phyloP scores from a whole-genome alignment of 1,140 invertebrate genomes.

The Leptestheria dahalacensis region DNA sequence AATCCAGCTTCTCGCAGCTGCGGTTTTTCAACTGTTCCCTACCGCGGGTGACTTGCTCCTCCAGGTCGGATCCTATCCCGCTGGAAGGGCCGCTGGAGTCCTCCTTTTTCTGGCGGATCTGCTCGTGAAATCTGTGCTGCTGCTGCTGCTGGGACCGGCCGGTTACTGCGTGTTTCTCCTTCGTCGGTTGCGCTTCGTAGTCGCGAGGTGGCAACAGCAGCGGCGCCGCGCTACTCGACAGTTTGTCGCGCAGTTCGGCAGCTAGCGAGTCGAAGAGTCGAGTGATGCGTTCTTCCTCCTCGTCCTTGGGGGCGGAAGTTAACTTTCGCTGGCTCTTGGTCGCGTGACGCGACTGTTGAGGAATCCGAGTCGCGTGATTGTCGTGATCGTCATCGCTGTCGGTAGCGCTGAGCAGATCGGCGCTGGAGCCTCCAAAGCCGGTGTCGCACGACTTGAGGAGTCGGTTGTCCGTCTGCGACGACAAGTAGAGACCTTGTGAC shows the following conservation, averaged over 20 bases:
- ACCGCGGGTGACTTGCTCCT: neutral
- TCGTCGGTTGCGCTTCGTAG: constrained; percentile 57
- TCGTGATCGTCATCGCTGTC: neutral
- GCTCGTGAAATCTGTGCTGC: too few relatives aligned
- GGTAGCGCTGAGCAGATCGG: neutral
- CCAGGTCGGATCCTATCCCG: constrained; percentile 66
- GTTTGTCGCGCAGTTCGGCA: constrained; percentile 72
- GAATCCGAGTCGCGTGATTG: neutral
- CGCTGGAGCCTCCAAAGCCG: constrained; percentile 7
- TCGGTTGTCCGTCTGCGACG: constrained; percentile 13
- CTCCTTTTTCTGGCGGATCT: too few relatives aligned
- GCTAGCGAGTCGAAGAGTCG: constrained; percentile 77
- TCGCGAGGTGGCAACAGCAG: constrained; percentile 77
- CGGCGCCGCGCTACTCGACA: constrained; percentile 37
- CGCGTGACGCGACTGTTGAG: constrained; percentile 23
- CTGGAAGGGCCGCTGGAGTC: constrained; percentile 33
- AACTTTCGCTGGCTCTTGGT: constrained; percentile 13
- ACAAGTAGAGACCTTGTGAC: constrained; percentile 28
- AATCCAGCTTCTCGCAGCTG: neutral
- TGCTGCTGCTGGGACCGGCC: too few relatives aligned
- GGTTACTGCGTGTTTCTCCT: constrained; percentile 42
- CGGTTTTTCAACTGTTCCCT: neutral
- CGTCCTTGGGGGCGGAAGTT: neutral
- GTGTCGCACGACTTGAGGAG: constrained; percentile 8
- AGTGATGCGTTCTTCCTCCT: constrained; percentile 37